Evolutionary conservation across 2,888 invertebrate species (phyloP).

Genomic region (Thecophora atra): DNA sequence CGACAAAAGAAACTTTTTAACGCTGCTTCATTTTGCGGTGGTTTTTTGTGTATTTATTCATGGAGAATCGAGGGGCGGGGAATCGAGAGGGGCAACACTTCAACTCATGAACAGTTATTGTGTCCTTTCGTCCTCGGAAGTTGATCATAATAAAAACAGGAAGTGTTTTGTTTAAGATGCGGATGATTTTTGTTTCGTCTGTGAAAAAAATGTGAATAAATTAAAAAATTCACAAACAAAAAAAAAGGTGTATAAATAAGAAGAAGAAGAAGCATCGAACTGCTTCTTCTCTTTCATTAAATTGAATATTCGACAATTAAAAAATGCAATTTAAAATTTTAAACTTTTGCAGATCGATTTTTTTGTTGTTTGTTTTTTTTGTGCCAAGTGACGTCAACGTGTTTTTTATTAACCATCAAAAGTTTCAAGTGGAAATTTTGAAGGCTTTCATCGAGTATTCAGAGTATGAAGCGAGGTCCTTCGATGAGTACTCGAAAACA

Average conservation of each 20-base stretch:
- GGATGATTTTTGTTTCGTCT: neutral
- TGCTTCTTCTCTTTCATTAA: neutral
- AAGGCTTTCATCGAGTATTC: neutral
- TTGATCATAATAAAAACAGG: slow-evolving; percentile 17
- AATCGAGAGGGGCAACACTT: too few species aligned
- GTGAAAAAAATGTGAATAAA: slow-evolving; percentile 26
- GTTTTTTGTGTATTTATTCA: too few species aligned
- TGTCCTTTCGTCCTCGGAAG: neutral
- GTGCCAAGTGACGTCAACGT: too few species aligned
- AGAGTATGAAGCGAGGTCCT: neutral
- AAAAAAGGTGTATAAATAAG: slow-evolving; percentile 1
- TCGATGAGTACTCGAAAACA: neutral
- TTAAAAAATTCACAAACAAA: slow-evolving; percentile 13
- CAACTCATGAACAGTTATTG: too few species aligned
- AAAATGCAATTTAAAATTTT: neutral
- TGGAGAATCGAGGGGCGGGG: too few species aligned
- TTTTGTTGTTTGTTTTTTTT: too few species aligned
- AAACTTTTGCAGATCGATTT: neutral
- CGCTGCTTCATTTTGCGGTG: too few species aligned
- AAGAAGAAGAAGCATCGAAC: slow-evolving; percentile 6
- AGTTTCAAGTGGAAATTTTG: slow-evolving; percentile 15
- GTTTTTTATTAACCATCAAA: slow-evolving; percentile 24
- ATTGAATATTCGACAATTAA: too few species aligned
- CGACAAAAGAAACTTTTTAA: too few species aligned
- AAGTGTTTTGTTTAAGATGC: slow-evolving; percentile 11